Evolutionary conservation across 2,113 vertebrate species (phyloP), one percentile per base, ranked within the genome.

Genomic region (Salvator merianae): DNA sequence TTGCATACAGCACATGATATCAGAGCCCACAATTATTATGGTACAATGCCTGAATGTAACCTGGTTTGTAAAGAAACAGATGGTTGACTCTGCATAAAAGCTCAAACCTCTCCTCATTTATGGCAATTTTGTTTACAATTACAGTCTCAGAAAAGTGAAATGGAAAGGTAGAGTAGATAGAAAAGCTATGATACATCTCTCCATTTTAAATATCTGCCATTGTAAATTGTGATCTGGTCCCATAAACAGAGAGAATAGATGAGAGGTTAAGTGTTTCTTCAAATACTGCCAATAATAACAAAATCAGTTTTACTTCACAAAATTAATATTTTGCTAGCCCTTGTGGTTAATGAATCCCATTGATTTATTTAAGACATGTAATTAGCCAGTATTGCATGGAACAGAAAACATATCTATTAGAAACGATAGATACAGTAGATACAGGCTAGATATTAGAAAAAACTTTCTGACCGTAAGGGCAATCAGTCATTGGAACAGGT

Each of bases 211-310:
- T 28, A 40, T 22, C 34, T 59, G 24, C 53, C 59, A 62, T 81
- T 43, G 32, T 22, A 71, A 22, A 36, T 8, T 43, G 83, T 34
- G 88, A 68, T 18, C 26, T 13, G 79, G 77, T 12, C 7, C 28
- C n/a, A 75, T 76, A 63, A 73, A 1, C 2, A 6, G 8, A 13
- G 3, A 3, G 53, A 2, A 76, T 12, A 18, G 0, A 36, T 4
- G 72, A 65, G 76, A 82, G 3, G 79, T 36, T 65, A n/a, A 40
- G 83, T 79, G 63, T 70, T 32, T 53, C 9, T 77, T 59, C 18
- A 16, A 59, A 20, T 20, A 59, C 55, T 59, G 55, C 55, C 55
- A 59, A 59, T 59, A 59, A 59, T 18, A 59, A 16, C 20, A 59
- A 55, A 59, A 16, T 59, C 16, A 59, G 18, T 59, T 59, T 59